Conservation (phyloP, 2,888 invertebrate genomes). For the Chloroclystis v-ata region DNA sequence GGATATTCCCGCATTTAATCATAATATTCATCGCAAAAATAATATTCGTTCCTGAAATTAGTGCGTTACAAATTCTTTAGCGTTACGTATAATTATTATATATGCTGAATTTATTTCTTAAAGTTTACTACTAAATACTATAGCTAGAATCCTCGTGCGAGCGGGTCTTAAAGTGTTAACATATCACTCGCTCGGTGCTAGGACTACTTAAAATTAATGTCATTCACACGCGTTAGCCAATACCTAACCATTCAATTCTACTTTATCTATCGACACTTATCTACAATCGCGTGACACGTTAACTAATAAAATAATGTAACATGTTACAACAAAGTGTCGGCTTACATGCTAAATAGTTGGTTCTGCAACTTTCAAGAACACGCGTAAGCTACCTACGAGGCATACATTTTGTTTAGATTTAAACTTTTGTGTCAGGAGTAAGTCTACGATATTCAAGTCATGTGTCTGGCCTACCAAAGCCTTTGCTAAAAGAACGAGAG, state of each 20-base stretch:
- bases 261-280: conserved; percentile 3
- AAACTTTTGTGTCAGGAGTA: background rate
- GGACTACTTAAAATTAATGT: background rate
- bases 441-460: conserved; percentile 7
- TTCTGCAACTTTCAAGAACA: conserved; percentile 16
- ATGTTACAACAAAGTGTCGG: conserved; percentile 12
- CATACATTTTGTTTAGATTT: conserved; percentile 18
- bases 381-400: conserved; percentile 5
- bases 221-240: background rate
- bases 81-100: no score
- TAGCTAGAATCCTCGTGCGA: background rate
- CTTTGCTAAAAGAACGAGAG: no score
- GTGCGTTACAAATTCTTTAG: no score
- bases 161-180: no score
- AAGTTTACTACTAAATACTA: no score
- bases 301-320: conserved; percentile 10
- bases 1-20: no score
- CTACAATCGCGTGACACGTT: background rate
- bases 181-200: background rate
- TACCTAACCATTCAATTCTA: background rate
- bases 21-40: no score
- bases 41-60: no score
- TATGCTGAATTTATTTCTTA: no score
- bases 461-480: no score
- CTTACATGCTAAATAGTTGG: conserved; percentile 15